Evolutionary conservation across 2,797 vertebrate genomes (phyloP).

Genomic region (Labroides dimidiatus): DNA sequence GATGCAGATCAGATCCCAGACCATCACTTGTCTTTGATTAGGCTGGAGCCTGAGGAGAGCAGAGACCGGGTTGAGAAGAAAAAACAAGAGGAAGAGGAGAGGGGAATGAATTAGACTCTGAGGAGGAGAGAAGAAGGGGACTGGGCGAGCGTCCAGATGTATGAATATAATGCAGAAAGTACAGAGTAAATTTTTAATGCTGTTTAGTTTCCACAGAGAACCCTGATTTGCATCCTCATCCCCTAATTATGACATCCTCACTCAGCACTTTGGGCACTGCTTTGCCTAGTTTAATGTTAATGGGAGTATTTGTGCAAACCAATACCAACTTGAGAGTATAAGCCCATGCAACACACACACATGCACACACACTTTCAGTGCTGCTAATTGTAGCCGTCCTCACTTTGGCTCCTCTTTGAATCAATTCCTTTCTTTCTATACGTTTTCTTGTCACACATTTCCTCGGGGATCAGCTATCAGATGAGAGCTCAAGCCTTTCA

Average conservation of each 20-base stretch:
- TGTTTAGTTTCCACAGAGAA: slow-evolving; percentile 67
- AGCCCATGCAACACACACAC: not conserved
- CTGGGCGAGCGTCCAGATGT: slow-evolving; percentile 52
- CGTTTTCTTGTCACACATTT: slow-evolving; percentile 41
- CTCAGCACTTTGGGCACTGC: slow-evolving; percentile 58
- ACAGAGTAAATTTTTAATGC: slow-evolving; percentile 70
- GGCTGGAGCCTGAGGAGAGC: slow-evolving; percentile 49
- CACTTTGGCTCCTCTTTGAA: slow-evolving; percentile 31
- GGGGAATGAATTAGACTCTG: slow-evolving; percentile 34
- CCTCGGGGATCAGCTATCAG: slow-evolving; percentile 47
- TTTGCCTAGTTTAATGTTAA: slow-evolving; percentile 70
- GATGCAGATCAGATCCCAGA: slow-evolving; percentile 58
- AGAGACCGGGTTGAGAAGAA: slow-evolving; percentile 26
- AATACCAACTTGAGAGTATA: slow-evolving; percentile 32
- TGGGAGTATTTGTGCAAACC: slow-evolving; percentile 51
- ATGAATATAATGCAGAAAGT: slow-evolving; percentile 69
- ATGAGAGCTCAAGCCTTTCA: slow-evolving; percentile 44
- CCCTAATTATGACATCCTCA: slow-evolving; percentile 70
- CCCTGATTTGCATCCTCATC: slow-evolving; percentile 74
- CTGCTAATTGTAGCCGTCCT: slow-evolving; percentile 51
- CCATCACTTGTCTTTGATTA: slow-evolving; percentile 30
- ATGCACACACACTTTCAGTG: slow-evolving; percentile 15
- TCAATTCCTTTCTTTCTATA: slow-evolving; percentile 35
- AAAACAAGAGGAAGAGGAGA: slow-evolving; percentile 18
- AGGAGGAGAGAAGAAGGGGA: slow-evolving; percentile 26